Percentiles rank a stretch among this genome's conserved stretches.
Evolutionary conservation across 37 sponge, comb jelly and placozoan genomes (phyloP).

Genomic region (Dysidea cf. avara): DNA sequence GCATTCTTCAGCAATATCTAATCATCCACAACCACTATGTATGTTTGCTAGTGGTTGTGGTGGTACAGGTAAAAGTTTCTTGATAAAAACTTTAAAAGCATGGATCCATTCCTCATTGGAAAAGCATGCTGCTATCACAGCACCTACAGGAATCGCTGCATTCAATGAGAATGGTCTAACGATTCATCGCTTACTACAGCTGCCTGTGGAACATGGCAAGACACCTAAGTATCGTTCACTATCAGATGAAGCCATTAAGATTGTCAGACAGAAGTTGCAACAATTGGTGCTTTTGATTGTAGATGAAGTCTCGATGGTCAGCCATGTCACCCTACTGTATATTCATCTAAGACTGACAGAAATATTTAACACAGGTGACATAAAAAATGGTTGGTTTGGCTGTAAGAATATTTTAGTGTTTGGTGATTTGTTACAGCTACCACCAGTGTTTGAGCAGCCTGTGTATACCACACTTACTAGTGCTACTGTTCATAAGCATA

Average conservation of each 20-base stretch:
- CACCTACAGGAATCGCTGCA: conserved; percentile 55
- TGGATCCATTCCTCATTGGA: not conserved
- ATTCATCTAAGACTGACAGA: too few relatives aligned
- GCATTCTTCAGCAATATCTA: too few relatives aligned
- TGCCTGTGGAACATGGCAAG: too few relatives aligned
- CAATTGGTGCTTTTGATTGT: conserved; percentile 34
- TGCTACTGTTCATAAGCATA: not conserved
- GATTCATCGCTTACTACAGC: conserved; percentile 32
- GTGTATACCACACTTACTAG: not conserved
- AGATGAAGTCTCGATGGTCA: conserved; percentile 64
- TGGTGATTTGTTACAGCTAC: conserved; percentile 52
- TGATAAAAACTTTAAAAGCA: conserved; percentile 28
- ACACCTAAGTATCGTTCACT: too few relatives aligned
- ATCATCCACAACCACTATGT: too few relatives aligned
- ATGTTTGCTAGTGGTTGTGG: conserved; percentile 39
- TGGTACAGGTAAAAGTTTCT: conserved; percentile 47
- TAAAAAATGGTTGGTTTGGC: conserved; percentile 21
- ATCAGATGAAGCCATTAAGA: conserved; percentile 26
- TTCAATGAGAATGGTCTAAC: conserved; percentile 50
- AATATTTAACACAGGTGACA: conserved; percentile 15
- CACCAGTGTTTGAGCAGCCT: not conserved
- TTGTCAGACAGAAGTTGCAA: conserved; percentile 6
- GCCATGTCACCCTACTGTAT: too few relatives aligned
- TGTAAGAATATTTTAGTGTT: conserved; percentile 27
- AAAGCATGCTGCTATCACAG: conserved; percentile 41